Evolutionary conservation across 2,888 invertebrate genomes (phyloP).

Genomic region (Trichogramma dendrolimi): DNA sequence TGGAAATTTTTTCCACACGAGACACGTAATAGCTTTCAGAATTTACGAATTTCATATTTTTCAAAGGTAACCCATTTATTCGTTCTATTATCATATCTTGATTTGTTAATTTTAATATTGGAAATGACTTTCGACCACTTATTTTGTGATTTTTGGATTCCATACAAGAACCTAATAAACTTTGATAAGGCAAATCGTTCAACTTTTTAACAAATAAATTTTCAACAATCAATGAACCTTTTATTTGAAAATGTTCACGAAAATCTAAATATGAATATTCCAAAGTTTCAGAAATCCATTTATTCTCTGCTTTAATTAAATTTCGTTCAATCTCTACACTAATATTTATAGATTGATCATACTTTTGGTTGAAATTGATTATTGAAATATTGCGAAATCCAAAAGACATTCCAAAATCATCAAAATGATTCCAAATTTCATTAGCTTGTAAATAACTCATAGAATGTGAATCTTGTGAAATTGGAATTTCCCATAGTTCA

Average conservation of each 20-base stretch:
- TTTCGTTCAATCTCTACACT: conserved; percentile 7
- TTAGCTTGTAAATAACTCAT: too few species aligned
- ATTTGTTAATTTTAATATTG: conserved; percentile 31
- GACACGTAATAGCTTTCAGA: conserved; percentile 33
- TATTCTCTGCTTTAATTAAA: background rate
- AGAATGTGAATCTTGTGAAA: too few species aligned
- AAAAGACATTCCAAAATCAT: conserved; percentile 13
- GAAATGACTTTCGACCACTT: conserved; percentile 33
- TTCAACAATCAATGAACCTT: conserved; percentile 38
- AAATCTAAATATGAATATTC: conserved; percentile 34
- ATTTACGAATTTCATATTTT: conserved; percentile 40
- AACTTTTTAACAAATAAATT: conserved; percentile 40
- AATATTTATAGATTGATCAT: conserved; percentile 34
- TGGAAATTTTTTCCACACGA: conserved; percentile 35
- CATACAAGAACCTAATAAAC: conserved; percentile 38
- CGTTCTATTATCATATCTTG: conserved; percentile 36
- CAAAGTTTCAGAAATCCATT: background rate
- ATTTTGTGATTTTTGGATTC: conserved; percentile 34
- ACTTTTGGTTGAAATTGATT: conserved; percentile 32
- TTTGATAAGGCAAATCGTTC: conserved; percentile 38
- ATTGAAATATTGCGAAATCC: conserved; percentile 2
- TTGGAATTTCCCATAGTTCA: background rate
- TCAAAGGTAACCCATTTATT: conserved; percentile 43
- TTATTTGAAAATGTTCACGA: conserved; percentile 43
- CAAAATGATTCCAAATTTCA: background rate